Conservation (phyloP, 2,797 vertebrate genomes). For the Siniperca obscura region DNA sequence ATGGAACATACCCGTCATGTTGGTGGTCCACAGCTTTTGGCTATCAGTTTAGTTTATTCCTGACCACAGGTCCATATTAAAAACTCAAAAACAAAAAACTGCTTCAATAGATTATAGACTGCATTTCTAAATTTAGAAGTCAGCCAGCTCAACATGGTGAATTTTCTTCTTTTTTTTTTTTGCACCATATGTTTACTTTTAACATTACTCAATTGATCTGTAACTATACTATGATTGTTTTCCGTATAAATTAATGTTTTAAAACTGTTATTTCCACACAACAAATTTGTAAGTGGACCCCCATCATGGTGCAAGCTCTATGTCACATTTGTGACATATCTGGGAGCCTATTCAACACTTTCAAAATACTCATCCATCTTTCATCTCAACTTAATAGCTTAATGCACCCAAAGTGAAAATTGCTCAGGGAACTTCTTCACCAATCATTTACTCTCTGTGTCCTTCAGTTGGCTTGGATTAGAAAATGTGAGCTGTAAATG, state of each 20-base stretch:
- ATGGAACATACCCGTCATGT: slow-evolving; percentile 18
- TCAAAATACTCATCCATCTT: not conserved
- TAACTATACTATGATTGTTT: not conserved
- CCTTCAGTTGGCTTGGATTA: not conserved
- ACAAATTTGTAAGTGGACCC: slow-evolving; percentile 25
- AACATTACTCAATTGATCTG: not conserved
- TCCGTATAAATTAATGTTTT: not conserved
- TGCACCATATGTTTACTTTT: not conserved
- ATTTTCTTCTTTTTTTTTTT: not conserved
- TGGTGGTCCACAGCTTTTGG: slow-evolving; percentile 31
- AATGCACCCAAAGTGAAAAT: slow-evolving; percentile 20
- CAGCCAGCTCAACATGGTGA: not conserved
- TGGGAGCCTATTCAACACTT: slow-evolving; percentile 5
- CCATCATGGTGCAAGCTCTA: slow-evolving; percentile 27
- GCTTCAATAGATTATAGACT: not conserved
- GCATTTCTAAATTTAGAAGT: not conserved
- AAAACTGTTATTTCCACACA: not conserved
- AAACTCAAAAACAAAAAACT: not conserved
- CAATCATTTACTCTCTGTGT: slow-evolving; percentile 16
- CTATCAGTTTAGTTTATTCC: slow-evolving; percentile 1
- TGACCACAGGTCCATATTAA: slow-evolving; percentile 10
- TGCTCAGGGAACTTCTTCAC: not conserved
- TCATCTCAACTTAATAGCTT: not conserved
- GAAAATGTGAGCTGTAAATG: not conserved
- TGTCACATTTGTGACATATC: slow-evolving; percentile 8